Evolutionary conservation across 2,113 vertebrate genomes (phyloP).

Genomic region (Epinephelus moara): DNA sequence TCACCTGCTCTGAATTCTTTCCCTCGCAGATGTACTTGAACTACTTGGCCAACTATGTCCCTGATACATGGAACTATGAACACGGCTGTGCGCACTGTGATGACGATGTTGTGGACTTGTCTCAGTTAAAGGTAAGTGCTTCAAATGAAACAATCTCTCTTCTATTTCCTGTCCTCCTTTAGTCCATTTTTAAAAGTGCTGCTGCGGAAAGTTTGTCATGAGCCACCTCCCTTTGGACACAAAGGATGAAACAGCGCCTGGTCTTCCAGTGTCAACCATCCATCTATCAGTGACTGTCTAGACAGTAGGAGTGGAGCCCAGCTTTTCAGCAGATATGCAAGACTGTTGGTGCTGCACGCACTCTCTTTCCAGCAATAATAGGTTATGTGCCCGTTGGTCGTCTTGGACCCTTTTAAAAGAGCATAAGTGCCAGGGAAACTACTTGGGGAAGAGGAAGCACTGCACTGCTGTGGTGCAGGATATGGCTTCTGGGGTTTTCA

Average conservation of each 20-base stretch:
- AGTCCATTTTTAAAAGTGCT: conserved; percentile 32
- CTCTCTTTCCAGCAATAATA: conserved; percentile 70
- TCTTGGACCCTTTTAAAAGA: conserved; percentile 70
- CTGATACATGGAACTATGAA: conserved; percentile 94
- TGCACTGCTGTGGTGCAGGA: conserved; percentile 79
- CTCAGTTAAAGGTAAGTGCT: conserved; percentile 89
- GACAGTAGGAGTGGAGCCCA: conserved; percentile 31
- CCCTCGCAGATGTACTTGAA: conserved; percentile 92
- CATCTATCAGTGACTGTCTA: conserved; percentile 55
- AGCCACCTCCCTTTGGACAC: conserved; percentile 10
- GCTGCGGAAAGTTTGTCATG: conserved; percentile 39
- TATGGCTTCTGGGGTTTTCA: conserved; percentile 84
- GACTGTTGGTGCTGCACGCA: conserved; percentile 14
- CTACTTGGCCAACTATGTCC: conserved; percentile 96
- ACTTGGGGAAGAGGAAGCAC: conserved; percentile 73
- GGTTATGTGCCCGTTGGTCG: conserved; percentile 25
- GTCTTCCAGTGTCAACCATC: conserved; percentile 34
- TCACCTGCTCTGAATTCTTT: conserved; percentile 31
- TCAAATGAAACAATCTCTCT: conserved; percentile 38
- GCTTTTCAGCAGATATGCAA: conserved; percentile 69
- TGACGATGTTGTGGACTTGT: conserved; percentile 88
- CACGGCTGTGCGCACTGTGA: conserved; percentile 92
- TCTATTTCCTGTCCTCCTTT: conserved; percentile 31
- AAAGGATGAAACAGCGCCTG: conserved; percentile 35
- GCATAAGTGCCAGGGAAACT: conserved; percentile 55